Base-by-base conservation (phyloP, 2,113 vertebrate species). In the Takifugu bimaculatus region DNA sequence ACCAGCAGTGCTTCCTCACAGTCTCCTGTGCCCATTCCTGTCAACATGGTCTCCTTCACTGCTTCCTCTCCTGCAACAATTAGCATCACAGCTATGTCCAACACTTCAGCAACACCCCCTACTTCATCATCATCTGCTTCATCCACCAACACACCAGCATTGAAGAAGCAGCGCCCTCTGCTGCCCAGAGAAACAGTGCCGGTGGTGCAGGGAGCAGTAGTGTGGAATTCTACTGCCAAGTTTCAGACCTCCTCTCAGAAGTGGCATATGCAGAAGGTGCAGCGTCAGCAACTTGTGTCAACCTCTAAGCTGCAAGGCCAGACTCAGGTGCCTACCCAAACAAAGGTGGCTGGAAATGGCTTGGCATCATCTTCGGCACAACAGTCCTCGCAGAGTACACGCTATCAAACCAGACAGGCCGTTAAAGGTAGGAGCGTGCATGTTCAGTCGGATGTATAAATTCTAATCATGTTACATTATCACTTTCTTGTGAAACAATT, bases 181-280 rank as follows among this genome's bases (percentile, higher is more conserved):
- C 90, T 99, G 73, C 97, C 97, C 27, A 94, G 98, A 81, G 97
- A 99, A 89, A 94, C 93, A 0, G 92, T 93, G 6, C 95, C 96
- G 0, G 94, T 94, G 48, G 95, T 96, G 76, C 94, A 97, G 90
- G 90, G 93, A 55, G 90, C 91, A 0, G 94, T 96, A 50, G 94
- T 97, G 84, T 98, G 95, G 95, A 99, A 93, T 85, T 93, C 96
- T 44, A 89, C 92, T 10, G 90, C 92, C 78, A 98, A 97, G 85
- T 98, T 97, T 88, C 96, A 99, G 90, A 97, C 94, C 0, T 95
- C 96, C 2, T 98, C 96, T 57, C 96, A 97, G 89, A 99, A 98
- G 89, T 99, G 96, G 96, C 95, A 97, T 90, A 94, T 96, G 94
- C 95, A 98, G 91, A 97, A 96, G 87, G 93, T 97, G 55, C 96